Evolutionary conservation across 2,113 vertebrate genomes (phyloP).

Genomic region (Desmodus rotundus): DNA sequence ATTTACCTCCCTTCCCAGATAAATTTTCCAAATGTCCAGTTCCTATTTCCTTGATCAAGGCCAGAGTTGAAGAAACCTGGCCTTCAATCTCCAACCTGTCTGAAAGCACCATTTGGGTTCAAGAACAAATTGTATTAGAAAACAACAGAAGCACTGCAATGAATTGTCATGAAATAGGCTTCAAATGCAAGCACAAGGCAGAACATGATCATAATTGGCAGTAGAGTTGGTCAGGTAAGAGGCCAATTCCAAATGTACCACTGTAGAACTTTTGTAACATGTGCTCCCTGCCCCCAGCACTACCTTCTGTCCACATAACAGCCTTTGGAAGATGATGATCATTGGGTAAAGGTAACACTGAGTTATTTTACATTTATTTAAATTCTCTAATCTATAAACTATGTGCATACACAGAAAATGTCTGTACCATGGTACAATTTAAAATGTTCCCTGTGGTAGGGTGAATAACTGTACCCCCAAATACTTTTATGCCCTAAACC

Average conservation of each 20-base stretch:
- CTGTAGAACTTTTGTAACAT: background rate
- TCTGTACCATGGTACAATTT: background rate
- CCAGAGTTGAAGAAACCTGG: constrained; percentile 45
- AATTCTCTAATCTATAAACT: constrained; percentile 15
- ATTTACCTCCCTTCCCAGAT: constrained; percentile 50
- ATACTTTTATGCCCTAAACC: background rate
- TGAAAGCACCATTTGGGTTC: background rate
- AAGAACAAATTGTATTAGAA: constrained; percentile 43
- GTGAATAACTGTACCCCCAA: background rate
- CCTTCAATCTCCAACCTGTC: constrained; percentile 12
- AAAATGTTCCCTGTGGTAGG: background rate
- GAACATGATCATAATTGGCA: constrained; percentile 33
- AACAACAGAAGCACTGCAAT: constrained; percentile 39
- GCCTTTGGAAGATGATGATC: background rate
- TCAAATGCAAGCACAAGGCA: constrained; percentile 20
- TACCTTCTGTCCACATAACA: background rate
- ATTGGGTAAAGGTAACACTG: background rate
- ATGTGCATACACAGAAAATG: background rate
- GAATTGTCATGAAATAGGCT: constrained; percentile 26
- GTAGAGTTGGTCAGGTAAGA: constrained; percentile 8
- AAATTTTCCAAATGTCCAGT: constrained; percentile 56
- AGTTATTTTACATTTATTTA: background rate
- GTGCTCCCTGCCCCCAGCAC: accelerated
- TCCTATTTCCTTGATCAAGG: constrained; percentile 45
- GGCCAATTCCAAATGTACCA: background rate